A percentile compares a stretch with the other conserved stretches of the same genome.
Evolutionary conservation across 2,113 vertebrate genomes (phyloP).

Genomic region (Willisornis vidua): DNA sequence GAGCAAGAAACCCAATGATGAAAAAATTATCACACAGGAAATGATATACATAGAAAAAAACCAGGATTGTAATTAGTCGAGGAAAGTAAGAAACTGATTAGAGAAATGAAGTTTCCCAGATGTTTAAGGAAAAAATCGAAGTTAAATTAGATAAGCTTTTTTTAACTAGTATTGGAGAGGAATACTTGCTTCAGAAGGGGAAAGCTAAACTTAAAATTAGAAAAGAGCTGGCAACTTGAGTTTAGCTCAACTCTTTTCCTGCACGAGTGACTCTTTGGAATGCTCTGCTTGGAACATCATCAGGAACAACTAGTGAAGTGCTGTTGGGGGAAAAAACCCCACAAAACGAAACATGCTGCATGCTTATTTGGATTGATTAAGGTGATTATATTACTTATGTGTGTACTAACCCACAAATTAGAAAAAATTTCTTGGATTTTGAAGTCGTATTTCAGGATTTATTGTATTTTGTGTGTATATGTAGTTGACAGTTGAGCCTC

Average conservation of each 20-base stretch:
- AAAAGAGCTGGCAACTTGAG: constrained; percentile 20
- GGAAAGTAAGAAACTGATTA: constrained; percentile 64
- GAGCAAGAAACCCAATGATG: constrained; percentile 45
- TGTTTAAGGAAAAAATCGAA: constrained; percentile 38
- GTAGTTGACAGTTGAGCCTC: background rate
- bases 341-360: background rate
- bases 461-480: background rate
- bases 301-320: background rate
- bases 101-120: constrained; percentile 61
- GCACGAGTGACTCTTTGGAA: constrained; percentile 48
- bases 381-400: background rate
- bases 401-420: background rate
- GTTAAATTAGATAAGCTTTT: constrained; percentile 58
- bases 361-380: background rate
- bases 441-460: background rate
- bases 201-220: constrained; percentile 43
- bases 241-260: constrained; percentile 53
- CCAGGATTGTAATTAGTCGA: constrained; percentile 39
- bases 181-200: background rate
- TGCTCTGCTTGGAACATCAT: constrained; percentile 42
- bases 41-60: constrained; percentile 40
- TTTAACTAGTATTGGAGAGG: constrained; percentile 24
- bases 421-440: constrained; percentile 19
- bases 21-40: constrained; percentile 41
- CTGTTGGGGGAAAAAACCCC: background rate